These are phyloP conservation scores for Scaptomyza flava DNA, from an alignment of 2,888 invertebrate genomes.

Conservation along the genomic window DNA sequence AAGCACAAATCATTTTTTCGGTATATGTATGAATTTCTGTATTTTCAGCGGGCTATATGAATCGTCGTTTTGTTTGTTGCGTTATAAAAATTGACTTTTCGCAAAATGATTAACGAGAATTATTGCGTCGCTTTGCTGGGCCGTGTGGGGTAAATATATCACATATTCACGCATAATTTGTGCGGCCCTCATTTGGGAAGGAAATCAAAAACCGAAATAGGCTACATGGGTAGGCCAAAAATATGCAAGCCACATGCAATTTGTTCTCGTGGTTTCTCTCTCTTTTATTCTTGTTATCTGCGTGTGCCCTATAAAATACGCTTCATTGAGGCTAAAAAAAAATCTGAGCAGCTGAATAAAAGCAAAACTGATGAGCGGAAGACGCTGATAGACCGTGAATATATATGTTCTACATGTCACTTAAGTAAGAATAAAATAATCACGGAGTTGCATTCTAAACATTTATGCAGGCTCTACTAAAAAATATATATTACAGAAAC, in stretches of 20 bases:
- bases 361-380: slow-evolving; percentile 50
- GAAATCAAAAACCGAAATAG: slow-evolving; percentile 50
- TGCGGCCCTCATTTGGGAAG: slow-evolving; percentile 56
- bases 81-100: slow-evolving; percentile 73
- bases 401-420: neutral
- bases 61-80: slow-evolving; percentile 14
- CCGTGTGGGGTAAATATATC: slow-evolving; percentile 23
- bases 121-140: slow-evolving; percentile 36
- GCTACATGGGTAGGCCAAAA: slow-evolving; percentile 50
- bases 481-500: no score
- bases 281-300: neutral
- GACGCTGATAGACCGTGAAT: slow-evolving; percentile 51
- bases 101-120: slow-evolving; percentile 74
- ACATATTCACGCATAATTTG: slow-evolving; percentile 74
- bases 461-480: no score
- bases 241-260: slow-evolving; percentile 56
- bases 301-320: slow-evolving; percentile 13
- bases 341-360: slow-evolving; percentile 27
- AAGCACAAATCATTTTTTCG: slow-evolving; percentile 68
- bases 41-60: slow-evolving; percentile 50
- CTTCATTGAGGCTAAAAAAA: slow-evolving; percentile 53
- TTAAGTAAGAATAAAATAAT: neutral
- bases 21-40: slow-evolving; percentile 22
- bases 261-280: slow-evolving; percentile 10
- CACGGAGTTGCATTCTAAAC: neutral